phyloP scores from a whole-genome alignment of 1,140 invertebrate species.

The Mya arenaria region DNA sequence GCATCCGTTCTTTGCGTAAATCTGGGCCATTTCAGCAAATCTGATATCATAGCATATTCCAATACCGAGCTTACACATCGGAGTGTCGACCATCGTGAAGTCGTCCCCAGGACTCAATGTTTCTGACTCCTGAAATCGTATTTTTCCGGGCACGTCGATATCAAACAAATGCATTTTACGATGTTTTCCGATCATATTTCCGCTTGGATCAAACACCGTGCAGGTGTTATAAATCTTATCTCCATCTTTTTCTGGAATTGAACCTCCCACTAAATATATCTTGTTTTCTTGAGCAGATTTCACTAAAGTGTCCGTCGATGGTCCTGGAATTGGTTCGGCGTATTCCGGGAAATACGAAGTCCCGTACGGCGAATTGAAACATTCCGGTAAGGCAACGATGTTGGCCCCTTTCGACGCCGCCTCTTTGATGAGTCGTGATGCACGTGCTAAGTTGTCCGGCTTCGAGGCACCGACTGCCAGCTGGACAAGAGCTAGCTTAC shows the following conservation, averaged over 20 bases:
- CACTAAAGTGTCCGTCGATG: constrained; percentile 88
- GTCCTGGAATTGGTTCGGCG: constrained; percentile 89
- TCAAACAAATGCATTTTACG: constrained; percentile 94
- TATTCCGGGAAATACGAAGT: constrained; percentile 93
- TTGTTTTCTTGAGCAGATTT: constrained; percentile 89
- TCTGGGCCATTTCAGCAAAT: constrained; percentile 93
- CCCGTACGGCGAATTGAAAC: constrained; percentile 97
- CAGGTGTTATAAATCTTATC: constrained; percentile 94
- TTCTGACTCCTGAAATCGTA: constrained; percentile 96
- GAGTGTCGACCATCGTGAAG: constrained; percentile 88
- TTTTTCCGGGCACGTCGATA: constrained; percentile 95
- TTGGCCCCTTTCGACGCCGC: constrained; percentile 89
- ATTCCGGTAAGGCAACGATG: constrained; percentile 93
- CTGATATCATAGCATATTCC: constrained; percentile 97
- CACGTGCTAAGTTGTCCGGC: constrained; percentile 88
- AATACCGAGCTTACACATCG: constrained; percentile 91
- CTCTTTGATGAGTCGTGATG: constrained; percentile 87
- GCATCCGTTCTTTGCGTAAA: constrained; percentile 91
- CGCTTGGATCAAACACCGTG: constrained; percentile 91
- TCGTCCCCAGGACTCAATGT: constrained; percentile 89
- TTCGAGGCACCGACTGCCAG: constrained; percentile 89
- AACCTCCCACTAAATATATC: constrained; percentile 93
- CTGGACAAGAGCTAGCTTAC: constrained; percentile 89
- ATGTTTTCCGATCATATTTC: constrained; percentile 85
- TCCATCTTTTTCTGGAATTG: constrained; percentile 90